Evolutionary conservation across 2,888 invertebrate genomes (phyloP).

Genomic region (Saturnia japonica): DNA sequence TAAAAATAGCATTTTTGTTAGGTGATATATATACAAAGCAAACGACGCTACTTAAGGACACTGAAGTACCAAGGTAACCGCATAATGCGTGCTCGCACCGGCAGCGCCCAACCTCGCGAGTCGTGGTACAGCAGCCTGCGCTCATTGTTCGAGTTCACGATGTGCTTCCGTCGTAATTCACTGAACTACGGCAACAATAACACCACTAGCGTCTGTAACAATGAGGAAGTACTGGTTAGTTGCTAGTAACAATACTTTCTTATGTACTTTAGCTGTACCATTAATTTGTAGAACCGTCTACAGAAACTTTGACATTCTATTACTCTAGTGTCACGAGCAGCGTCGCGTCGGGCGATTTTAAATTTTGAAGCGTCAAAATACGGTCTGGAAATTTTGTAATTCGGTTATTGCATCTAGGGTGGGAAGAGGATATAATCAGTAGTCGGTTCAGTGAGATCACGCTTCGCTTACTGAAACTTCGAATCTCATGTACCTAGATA

Average conservation of each 20-base stretch:
- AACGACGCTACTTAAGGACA: constrained; percentile 75
- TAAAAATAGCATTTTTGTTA: constrained; percentile 34
- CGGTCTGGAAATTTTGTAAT: too few species aligned
- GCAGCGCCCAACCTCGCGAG: constrained; percentile 30
- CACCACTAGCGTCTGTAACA: constrained; percentile 54
- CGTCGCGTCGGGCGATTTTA: too few species aligned
- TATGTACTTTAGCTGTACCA: not conserved
- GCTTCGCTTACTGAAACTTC: too few species aligned
- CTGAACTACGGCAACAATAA: constrained; percentile 63
- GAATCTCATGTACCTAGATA: too few species aligned
- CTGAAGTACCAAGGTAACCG: constrained; percentile 78
- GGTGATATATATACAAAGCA: constrained; percentile 79
- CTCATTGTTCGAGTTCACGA: constrained; percentile 59
- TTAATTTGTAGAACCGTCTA: too few species aligned
- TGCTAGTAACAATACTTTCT: not conserved
- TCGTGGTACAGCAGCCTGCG: constrained; percentile 54
- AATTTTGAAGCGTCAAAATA: too few species aligned
- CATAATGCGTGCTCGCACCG: constrained; percentile 56
- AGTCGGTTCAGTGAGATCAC: too few species aligned
- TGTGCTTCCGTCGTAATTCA: constrained; percentile 61
- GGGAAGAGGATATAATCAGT: too few species aligned
- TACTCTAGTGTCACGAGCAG: too few species aligned
- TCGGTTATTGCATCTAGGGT: too few species aligned
- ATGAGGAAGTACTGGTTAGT: constrained; percentile 68
- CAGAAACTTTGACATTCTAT: too few species aligned